Base-by-base conservation (phyloP, 2,113 vertebrate species). In the Phalacrocorax brasilianus region DNA sequence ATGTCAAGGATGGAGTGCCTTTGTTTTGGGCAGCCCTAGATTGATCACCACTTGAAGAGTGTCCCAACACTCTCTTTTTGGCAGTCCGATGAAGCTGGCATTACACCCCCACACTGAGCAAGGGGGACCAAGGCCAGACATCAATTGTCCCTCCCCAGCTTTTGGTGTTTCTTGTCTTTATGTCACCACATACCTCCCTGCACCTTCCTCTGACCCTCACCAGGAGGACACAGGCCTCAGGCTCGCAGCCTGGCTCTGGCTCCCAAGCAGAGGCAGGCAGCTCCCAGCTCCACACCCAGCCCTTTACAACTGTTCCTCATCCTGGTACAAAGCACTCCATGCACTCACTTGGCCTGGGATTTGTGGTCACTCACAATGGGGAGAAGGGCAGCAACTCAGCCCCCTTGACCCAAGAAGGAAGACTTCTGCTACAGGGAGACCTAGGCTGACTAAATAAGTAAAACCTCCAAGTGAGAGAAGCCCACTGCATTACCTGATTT, bases 21-120 rank as follows among this genome's bases (percentile, higher is more conserved):
- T 30, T 42, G 13, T 45, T 74, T 85, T 74, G 18, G 26, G 50
- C 32, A 88, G 14, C 32, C 44, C 15, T 40, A 45, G 40, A 24
- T n/a, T 0, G 0, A 21, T 6, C 4, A 2, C 7, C 9, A 26
- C 17, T 12, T 10, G 5, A 14, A 61, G 10, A 76, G 5, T 1
- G 1, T 28, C 35, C 33, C 65, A 66, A 7, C 22, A 44, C 44
- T 30, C 32, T n/a, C 14, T 42, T 87, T 80, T 50, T 47, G 30
- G 17, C 78, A 82, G n/a, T 26, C 40, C 55, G 49, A 73, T 55
- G 40, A 47, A 53, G 8, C 16, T 80, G 45, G 40, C 2, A 1
- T 76, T 80, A 35, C 24, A 33, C 50, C 12, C 5, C 16, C 5
- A 17, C 27, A 11, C 9, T 22, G 18, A 87, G 32, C 26, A 65